Evolutionary conservation across 2,113 vertebrate genomes (phyloP).

Genomic region (Cheirogaleus medius): DNA sequence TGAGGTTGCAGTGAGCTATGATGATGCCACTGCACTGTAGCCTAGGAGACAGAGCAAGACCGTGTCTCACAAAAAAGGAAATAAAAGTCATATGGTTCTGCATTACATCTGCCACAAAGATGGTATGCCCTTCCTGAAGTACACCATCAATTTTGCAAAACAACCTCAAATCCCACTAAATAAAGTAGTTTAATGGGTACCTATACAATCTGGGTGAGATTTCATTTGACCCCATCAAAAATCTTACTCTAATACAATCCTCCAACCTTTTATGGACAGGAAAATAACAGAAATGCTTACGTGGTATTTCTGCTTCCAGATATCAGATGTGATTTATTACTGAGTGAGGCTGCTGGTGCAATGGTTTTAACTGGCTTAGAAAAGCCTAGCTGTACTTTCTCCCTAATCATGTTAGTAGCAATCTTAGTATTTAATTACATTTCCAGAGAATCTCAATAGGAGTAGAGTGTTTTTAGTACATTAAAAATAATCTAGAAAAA

Average conservation of each 20-base stretch:
- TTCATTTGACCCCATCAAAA: constrained; percentile 20
- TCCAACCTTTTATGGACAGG: constrained; percentile 37
- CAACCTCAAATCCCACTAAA: background rate
- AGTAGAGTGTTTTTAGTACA: constrained; percentile 80
- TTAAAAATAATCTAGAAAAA: constrained; percentile 82
- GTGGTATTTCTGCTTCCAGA: constrained; percentile 68
- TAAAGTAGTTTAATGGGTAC: background rate
- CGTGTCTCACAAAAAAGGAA: no score
- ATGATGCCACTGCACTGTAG: no score
- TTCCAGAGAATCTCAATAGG: constrained; percentile 77
- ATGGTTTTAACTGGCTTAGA: constrained; percentile 79
- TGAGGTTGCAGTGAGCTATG: no score
- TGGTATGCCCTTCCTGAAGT: background rate
- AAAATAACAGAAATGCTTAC: constrained; percentile 71
- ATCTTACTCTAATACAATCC: constrained; percentile 36
- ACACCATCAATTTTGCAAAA: background rate
- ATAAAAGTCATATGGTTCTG: background rate
- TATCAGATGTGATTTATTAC: constrained; percentile 78
- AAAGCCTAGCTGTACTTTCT: constrained; percentile 75
- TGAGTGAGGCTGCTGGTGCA: constrained; percentile 55
- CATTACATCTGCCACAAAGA: background rate
- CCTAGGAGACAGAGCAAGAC: no score
- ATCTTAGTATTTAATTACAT: constrained; percentile 83
- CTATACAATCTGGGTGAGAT: background rate
- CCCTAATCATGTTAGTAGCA: constrained; percentile 79